phyloP scores from a whole-genome alignment of 2,797 vertebrate species.

The Ptychobarbus kaznakovi region DNA sequence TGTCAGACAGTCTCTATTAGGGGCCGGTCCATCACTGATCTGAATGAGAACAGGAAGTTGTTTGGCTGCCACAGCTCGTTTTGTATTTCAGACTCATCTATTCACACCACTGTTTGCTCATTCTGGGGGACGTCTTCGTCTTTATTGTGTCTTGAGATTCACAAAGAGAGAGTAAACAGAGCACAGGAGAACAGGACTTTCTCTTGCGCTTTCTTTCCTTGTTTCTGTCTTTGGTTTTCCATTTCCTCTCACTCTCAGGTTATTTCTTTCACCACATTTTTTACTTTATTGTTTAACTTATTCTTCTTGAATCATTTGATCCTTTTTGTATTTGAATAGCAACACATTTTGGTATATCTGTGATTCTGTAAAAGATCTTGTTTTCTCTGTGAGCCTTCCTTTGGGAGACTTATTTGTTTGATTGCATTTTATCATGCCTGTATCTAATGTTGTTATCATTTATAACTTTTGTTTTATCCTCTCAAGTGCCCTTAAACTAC shows the following conservation, averaged over 20 bases:
- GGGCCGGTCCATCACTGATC: slow-evolving; percentile 43
- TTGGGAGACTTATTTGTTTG: background rate
- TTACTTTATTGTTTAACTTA: background rate
- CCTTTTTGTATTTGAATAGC: background rate
- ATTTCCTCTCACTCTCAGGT: background rate
- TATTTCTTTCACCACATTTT: too few relatives aligned
- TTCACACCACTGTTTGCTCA: slow-evolving; percentile 37
- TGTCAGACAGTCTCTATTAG: slow-evolving; percentile 52
- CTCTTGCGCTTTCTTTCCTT: slow-evolving; percentile 2
- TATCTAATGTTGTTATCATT: background rate
- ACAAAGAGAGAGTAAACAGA: slow-evolving; percentile 3
- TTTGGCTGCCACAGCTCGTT: slow-evolving; percentile 11
- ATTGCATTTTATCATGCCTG: background rate
- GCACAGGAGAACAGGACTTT: background rate
- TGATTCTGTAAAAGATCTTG: background rate
- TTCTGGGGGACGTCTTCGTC: slow-evolving; percentile 14
- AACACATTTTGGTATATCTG: background rate
- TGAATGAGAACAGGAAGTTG: slow-evolving; percentile 47
- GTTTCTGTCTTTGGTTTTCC: background rate
- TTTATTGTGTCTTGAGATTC: slow-evolving; percentile 18
- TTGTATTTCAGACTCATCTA: slow-evolving; percentile 45
- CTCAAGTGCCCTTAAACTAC: background rate
- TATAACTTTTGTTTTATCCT: background rate
- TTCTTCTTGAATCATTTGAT: background rate
- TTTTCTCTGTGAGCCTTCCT: background rate